Evolutionary conservation across 2,797 vertebrate species (phyloP), one percentile per base, ranked within the genome.

Genomic region (Sternotherus odoratus): DNA sequence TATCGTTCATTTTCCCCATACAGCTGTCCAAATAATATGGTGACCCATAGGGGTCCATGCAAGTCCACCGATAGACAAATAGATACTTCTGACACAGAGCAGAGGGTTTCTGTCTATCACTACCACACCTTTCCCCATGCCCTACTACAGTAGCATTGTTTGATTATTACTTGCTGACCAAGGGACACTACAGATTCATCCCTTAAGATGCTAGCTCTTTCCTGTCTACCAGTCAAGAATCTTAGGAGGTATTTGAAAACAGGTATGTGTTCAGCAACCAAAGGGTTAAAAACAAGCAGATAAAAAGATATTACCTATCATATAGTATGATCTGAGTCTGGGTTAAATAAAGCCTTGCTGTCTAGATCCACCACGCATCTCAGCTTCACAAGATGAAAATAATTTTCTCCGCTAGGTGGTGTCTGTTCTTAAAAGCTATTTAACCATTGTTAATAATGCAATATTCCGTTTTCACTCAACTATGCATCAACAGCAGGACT

Each of bases 1-100:
- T 95, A 96, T 97, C 96, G 72, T 90, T 96, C 95, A 98, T 97
- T 97, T 98, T 8, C 98, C 96, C 95, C 48, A 28, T 60, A 36
- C 92, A 90, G 94, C 94, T 6, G 1, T 54, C 56, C 79, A 33
- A 87, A 49, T 43, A 69, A 2, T 12, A 0, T 21, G 0, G 28
- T 74, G 95, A 95, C 89, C 93, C 66, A 2, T 4, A 0, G 0
- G 2, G 86, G 43, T 91, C 88, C 13, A 39, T 3, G 1, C 2
- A 21, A 33, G 60, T 2, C 94, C 79, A 19, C 10, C 13, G 23
- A 72, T 5, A 91, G 95, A 95, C 83, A 88, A 86, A 17, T 89
- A 92, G 95, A 92, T 90, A 80, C 54, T 91, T 80, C 66, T 17
- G 87, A 85, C 85, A 69, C 82, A 19, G 12, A n/a, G n/a, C n/a